Base-by-base conservation (phyloP, 1,140 invertebrate genomes). In the Trachymyrmex cornetzi region DNA sequence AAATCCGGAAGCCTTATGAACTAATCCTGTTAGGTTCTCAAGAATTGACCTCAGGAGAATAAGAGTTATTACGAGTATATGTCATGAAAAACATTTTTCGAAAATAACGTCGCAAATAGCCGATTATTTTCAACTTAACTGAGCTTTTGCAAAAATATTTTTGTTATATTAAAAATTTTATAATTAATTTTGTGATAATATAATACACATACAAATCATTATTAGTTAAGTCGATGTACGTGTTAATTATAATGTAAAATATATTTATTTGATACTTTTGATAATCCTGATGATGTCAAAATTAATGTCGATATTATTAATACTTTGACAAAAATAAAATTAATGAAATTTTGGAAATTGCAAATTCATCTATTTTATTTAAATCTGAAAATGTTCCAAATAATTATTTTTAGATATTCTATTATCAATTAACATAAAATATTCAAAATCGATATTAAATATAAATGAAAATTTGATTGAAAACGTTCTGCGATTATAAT, bases 1-100 rank as follows among this genome's bases (percentile, higher is more conserved):
- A 81, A 88, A 19, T n/a, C 27, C n/a, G 24, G 80, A 90, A 90
- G 50, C 57, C 75, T 12, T 63, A 64, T n/a, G 11, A 69, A n/a
- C 11, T 87, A 61, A 89, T 87, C 66, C 34, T 59, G 88, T 90
- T 89, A 85, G 38, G 1, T 69, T 80, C 63, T 87, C 61, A n/a
- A 71, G 64, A 81, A 81, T 61, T 79, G 75, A 80, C 63, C 74
- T 85, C 63, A 53, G 48, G 57, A 81, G 48, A 59, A 85, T 85
- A 84, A 53, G 63, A 74, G 14, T 53, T 77, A 71, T 71, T 80
- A n/a, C 44, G 55, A 19, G 4, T 50, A n/a, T 55, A 89, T 57
- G 30, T 34, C 71, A 27, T 11, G 30, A 38, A 6, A 27, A 27
- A 67, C 50, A 63, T 19, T 74, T 87, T n/a, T 77, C 59, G 67